Conservation (phyloP, 2,888 invertebrate species). For the Protodeltote pygarga region DNA sequence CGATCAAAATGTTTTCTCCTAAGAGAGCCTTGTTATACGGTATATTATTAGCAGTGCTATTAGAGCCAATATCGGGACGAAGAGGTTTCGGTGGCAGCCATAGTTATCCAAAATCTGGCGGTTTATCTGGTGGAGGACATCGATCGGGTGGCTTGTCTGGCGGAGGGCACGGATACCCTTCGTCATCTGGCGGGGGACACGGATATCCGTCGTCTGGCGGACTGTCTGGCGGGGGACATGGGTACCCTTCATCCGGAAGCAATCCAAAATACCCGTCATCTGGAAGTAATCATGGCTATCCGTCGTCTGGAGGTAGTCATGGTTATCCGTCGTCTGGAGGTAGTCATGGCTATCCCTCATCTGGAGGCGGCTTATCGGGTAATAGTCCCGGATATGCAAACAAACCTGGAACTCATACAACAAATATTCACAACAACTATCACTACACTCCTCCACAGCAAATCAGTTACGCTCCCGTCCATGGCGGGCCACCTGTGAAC, state of each 20-base stretch:
- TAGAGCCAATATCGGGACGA: slow-evolving; percentile 55
- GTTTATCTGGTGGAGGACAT: slow-evolving; percentile 53
- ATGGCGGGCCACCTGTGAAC: slow-evolving; percentile 61
- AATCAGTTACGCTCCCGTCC: slow-evolving; percentile 67
- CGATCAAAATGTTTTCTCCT: slow-evolving; percentile 56
- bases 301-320: slow-evolving; percentile 14
- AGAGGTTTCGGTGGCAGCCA: slow-evolving; percentile 56
- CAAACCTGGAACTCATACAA: slow-evolving; percentile 54
- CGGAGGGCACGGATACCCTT: slow-evolving; percentile 55
- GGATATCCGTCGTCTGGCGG: slow-evolving; percentile 36
- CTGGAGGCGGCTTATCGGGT: slow-evolving; percentile 21
- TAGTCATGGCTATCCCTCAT: slow-evolving; percentile 4
- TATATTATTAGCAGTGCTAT: slow-evolving; percentile 54
- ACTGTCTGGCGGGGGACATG: slow-evolving; percentile 50
- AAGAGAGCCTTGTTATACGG: slow-evolving; percentile 64
- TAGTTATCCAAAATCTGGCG: slow-evolving; percentile 63
- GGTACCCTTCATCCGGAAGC: slow-evolving; percentile 48
- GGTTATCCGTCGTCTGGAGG: slow-evolving; percentile 19
- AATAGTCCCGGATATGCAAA: slow-evolving; percentile 40
- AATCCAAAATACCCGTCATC: slow-evolving; percentile 48
- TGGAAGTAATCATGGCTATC: slow-evolving; percentile 33
- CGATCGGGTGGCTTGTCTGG: slow-evolving; percentile 55
- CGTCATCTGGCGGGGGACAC: slow-evolving; percentile 47
- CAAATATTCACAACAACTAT: slow-evolving; percentile 68
- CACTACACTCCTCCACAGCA: slow-evolving; percentile 76